Percentiles rank a stretch among this genome's conserved stretches.
These are phyloP conservation scores for Acinonyx jubatus DNA, from an alignment of 2,113 vertebrate species.

Conservation along the genomic window DNA sequence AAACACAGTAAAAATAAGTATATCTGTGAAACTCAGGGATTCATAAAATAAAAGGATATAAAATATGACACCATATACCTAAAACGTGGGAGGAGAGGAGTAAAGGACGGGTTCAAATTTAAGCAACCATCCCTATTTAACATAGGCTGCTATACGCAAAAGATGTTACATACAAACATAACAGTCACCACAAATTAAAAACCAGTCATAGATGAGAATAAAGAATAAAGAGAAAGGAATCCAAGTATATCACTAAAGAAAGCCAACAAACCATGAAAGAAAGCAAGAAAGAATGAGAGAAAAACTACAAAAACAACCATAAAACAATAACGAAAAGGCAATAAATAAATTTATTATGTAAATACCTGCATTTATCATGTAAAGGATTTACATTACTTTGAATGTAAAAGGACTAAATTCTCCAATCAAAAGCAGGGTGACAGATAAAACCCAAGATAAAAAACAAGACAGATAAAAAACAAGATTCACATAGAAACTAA, in stretches of 20 bases:
- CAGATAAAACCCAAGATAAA: neutral
- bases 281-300: neutral
- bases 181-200: neutral
- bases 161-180: neutral
- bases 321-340: neutral
- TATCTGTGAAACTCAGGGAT: neutral
- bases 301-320: neutral
- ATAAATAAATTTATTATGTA: neutral
- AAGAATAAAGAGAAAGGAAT: neutral
- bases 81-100: neutral
- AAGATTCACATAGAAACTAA: neutral
- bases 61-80: neutral
- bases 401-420: neutral
- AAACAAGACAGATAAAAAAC: too few species aligned
- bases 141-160: neutral
- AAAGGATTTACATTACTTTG: neutral
- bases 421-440: neutral
- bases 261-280: neutral
- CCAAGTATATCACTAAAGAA: neutral
- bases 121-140: neutral
- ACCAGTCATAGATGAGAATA: neutral
- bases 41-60: neutral
- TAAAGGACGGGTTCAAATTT: neutral
- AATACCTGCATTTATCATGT: too few species aligned
- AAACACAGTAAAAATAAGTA: neutral